These are phyloP conservation scores for Pecten maximus DNA, from an alignment of 2,888 invertebrate genomes.

Conservation along the genomic window DNA sequence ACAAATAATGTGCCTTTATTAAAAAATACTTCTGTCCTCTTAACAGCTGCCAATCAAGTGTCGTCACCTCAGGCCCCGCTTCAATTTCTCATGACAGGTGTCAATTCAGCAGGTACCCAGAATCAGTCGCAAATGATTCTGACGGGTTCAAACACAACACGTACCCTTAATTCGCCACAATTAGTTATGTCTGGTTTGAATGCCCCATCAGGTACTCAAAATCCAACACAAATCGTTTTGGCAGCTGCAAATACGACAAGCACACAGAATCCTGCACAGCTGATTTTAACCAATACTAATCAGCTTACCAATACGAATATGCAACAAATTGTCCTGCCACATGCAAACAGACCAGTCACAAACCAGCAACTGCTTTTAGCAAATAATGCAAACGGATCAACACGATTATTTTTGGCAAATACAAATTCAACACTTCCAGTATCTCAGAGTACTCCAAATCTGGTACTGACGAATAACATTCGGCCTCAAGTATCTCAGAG, in stretches of 20 bases:
- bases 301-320: background rate
- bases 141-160: background rate
- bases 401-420: background rate
- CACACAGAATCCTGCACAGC: background rate
- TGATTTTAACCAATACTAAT: background rate
- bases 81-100: background rate
- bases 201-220: background rate
- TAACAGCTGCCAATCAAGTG: background rate
- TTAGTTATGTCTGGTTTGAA: background rate
- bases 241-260: background rate
- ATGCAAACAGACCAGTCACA: background rate
- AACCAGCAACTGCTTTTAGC: background rate
- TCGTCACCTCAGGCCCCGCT: background rate
- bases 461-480: background rate
- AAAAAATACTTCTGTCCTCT: background rate
- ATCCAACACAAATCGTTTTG: background rate
- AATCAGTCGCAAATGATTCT: background rate
- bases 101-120: background rate
- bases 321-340: background rate
- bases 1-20: background rate
- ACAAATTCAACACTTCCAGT: background rate
- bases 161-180: background rate
- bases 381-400: background rate
- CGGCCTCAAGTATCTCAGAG: background rate
- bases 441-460: background rate